phyloP scores from a whole-genome alignment of 2,113 vertebrate genomes.

The Centropristis striata region DNA sequence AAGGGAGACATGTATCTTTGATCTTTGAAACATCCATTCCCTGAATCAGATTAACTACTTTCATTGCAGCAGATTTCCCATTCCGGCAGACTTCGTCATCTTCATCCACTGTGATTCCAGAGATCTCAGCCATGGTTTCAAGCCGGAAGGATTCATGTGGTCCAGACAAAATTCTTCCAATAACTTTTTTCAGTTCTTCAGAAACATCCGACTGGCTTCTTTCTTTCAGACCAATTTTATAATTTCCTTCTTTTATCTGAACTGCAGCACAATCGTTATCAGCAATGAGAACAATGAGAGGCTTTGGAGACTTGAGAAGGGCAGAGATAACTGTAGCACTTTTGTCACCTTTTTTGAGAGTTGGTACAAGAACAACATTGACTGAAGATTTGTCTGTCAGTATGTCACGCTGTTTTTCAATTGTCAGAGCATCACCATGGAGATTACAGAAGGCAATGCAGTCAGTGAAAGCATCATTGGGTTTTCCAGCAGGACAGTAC shows the following conservation, averaged over 20 bases:
- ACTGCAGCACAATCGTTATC: conserved; percentile 32
- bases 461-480: no score
- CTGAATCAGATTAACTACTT: conserved; percentile 55
- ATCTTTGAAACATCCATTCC: conserved; percentile 63
- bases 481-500: no score
- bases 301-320: no score
- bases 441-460: no score
- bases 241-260: conserved; percentile 18
- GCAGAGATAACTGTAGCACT: conserved; percentile 39
- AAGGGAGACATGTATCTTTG: conserved; percentile 62
- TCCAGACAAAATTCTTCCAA: conserved; percentile 62
- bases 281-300: no score
- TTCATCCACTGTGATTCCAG: conserved; percentile 75
- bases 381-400: conserved; percentile 76
- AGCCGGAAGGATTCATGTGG: conserved; percentile 47
- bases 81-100: conserved; percentile 42
- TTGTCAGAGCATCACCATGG: conserved; percentile 58
- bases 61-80: no score
- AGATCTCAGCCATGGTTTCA: conserved; percentile 59
- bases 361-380: conserved; percentile 74
- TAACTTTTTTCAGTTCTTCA: conserved; percentile 58
- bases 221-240: no score
- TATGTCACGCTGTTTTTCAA: conserved; percentile 69
- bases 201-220: no score
- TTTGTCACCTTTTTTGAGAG: conserved; percentile 36